Conservation (phyloP, 2,797 vertebrate species). For the Parauchenoglanis ngamensis region DNA sequence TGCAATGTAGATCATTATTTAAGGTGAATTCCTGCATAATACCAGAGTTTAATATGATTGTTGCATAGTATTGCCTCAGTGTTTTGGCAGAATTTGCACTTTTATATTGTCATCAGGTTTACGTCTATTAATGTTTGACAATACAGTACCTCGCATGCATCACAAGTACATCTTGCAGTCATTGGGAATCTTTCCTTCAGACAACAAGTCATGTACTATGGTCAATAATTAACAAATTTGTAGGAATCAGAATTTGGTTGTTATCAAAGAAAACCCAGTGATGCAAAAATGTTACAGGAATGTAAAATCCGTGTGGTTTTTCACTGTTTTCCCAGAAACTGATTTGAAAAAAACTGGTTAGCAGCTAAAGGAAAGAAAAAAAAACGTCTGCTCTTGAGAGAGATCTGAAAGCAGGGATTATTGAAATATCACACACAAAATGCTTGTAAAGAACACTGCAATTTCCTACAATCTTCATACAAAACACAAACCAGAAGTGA, state of each 20-base stretch:
- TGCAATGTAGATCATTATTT: neutral
- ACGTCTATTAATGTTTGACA: neutral
- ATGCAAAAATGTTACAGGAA: neutral
- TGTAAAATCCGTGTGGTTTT: neutral
- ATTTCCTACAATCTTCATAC: neutral
- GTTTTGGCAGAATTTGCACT: neutral
- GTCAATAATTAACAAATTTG: neutral
- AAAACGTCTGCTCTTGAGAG: neutral
- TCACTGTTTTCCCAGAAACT: neutral
- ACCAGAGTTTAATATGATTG: slow-evolving; percentile 1
- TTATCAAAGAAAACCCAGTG: neutral
- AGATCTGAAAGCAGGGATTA: neutral
- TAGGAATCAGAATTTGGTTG: neutral
- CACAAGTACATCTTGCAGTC: neutral
- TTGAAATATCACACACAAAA: neutral
- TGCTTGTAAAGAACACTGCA: no score
- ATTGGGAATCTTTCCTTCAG: neutral
- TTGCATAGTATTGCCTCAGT: neutral
- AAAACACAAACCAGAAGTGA: neutral
- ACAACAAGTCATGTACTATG: neutral
- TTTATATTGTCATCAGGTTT: neutral
- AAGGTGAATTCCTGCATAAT: neutral
- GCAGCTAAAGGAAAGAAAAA: neutral
- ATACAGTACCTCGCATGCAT: neutral
- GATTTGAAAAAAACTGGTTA: neutral